Percentiles rank a stretch among this genome's conserved stretches.
These are phyloP conservation scores for Prosopocoilus inquinatus DNA, from an alignment of 2,888 invertebrate species.

Conservation along the genomic window DNA sequence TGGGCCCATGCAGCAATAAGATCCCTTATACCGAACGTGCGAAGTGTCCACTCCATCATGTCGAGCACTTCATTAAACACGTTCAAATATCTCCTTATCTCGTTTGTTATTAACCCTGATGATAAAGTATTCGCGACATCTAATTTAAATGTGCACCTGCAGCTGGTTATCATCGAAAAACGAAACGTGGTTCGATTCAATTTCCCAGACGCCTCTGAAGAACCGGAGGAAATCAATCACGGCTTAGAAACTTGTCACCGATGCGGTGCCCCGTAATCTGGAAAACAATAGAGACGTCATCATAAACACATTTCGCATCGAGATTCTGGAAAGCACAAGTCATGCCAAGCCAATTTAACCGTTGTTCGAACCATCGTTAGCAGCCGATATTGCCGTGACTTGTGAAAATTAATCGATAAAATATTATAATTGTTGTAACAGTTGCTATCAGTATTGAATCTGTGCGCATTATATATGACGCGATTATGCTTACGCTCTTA, in stretches of 20 bases:
- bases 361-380: constrained; percentile 48
- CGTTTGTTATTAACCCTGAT: constrained; percentile 28
- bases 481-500: constrained; percentile 21
- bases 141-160: constrained; percentile 27
- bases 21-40: constrained; percentile 25
- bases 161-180: constrained; percentile 19
- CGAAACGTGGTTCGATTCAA: constrained; percentile 7
- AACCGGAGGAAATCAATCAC: constrained; percentile 32
- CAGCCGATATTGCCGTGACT: constrained; percentile 51
- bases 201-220: constrained; percentile 14
- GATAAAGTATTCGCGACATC: constrained; percentile 23
- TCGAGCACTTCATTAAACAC: constrained; percentile 36
- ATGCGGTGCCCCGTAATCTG: constrained; percentile 26
- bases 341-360: constrained; percentile 51
- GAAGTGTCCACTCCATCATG: constrained; percentile 38
- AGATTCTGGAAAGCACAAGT: constrained; percentile 49
- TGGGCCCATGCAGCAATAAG: constrained; percentile 35
- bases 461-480: constrained; percentile 20
- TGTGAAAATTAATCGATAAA: constrained; percentile 51
- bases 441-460: constrained; percentile 34
- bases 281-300: constrained; percentile 50
- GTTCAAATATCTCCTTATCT: constrained; percentile 36
- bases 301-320: constrained; percentile 50
- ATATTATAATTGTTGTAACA: constrained; percentile 51
- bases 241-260: constrained; percentile 27